phyloP scores from a whole-genome alignment of 2,797 vertebrate species.

The Anas bahamensis region DNA sequence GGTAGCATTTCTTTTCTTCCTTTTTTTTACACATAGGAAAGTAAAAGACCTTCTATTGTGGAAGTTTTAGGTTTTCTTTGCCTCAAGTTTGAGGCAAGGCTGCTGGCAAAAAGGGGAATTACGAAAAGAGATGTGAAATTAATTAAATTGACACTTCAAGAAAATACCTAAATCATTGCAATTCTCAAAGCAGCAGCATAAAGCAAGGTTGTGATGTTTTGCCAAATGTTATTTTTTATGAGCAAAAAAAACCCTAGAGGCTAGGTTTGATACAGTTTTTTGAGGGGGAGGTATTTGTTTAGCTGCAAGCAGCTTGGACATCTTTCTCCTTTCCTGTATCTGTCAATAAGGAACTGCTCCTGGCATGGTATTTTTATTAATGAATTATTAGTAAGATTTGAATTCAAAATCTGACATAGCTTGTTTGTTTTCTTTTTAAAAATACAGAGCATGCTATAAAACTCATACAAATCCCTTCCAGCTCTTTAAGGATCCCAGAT shows the following conservation, averaged over 20 bases:
- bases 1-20: not conserved
- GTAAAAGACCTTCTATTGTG: not conserved
- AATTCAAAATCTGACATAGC: not conserved
- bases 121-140: not conserved
- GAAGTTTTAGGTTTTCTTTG: not conserved
- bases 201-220: not conserved
- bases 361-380: not conserved
- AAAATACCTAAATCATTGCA: not conserved
- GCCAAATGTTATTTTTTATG: not conserved
- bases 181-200: not conserved
- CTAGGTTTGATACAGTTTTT: not conserved
- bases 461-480: not conserved
- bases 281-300: not conserved
- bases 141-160: conserved; percentile 9
- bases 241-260: not conserved
- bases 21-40: not conserved
- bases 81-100: not conserved
- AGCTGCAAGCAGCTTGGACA: not conserved
- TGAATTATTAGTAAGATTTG: not conserved
- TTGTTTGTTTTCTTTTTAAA: not conserved
- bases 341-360: not conserved
- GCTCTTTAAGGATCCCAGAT: not conserved
- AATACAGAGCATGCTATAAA: not conserved
- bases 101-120: not conserved
- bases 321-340: not conserved